Conservation (phyloP, 2,888 invertebrate genomes). For the Rhamnusium bicolor region DNA sequence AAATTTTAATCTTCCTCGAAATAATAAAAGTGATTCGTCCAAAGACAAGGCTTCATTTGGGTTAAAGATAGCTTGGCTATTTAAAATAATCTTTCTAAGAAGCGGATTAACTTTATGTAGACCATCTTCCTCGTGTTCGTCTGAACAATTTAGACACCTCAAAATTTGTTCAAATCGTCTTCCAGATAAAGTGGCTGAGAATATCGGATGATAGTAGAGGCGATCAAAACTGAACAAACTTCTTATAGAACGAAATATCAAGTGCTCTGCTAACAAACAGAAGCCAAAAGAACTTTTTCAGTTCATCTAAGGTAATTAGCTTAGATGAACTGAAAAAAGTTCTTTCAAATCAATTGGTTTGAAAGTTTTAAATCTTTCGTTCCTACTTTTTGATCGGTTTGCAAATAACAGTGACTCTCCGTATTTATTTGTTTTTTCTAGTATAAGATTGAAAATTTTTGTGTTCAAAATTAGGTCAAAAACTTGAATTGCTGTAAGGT, state of each 20-base stretch:
- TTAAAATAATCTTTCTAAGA: too few relatives aligned
- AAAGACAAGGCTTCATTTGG: neutral
- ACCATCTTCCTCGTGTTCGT: neutral
- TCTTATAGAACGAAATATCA: conserved; percentile 1
- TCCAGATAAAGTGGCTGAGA: conserved; percentile 6
- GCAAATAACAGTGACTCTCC: neutral
- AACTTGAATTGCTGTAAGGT: neutral
- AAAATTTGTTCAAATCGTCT: conserved; percentile 10
- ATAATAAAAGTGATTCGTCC: neutral
- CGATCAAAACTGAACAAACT: conserved; percentile 8
- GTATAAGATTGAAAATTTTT: conserved; percentile 1
- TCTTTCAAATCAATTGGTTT: neutral
- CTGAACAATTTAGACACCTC: neutral
- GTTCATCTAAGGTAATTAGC: too few relatives aligned
- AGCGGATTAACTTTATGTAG: neutral
- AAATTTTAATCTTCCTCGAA: neutral
- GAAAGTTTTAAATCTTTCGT: conserved; percentile 12
- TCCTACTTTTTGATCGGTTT: conserved; percentile 14
- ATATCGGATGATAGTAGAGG: conserved; percentile 14
- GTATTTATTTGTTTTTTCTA: conserved; percentile 15
- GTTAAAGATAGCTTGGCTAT: neutral
- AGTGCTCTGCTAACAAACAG: neutral
- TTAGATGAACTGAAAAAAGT: too few relatives aligned
- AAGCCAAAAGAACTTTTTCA: conserved; percentile 12
- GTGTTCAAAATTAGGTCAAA: conserved; percentile 16